Percentiles rank a stretch among this genome's conserved stretches.
phyloP scores from a whole-genome alignment of 2,113 vertebrate genomes.

The Rhagologus leucostigma region DNA sequence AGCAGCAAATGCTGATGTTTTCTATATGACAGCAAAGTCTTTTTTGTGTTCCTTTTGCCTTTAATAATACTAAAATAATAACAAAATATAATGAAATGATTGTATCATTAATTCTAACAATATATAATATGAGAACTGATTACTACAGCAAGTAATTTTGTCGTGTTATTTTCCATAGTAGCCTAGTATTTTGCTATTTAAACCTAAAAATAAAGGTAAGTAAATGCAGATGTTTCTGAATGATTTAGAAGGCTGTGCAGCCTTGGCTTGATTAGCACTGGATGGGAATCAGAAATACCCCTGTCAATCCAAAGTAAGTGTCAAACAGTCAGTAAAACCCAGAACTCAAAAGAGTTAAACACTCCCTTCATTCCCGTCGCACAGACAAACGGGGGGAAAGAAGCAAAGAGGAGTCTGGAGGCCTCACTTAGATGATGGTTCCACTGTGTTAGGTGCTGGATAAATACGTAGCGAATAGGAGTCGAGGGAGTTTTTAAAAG shows the following conservation, averaged over 20 bases:
- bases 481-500: too few species aligned
- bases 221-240: background rate
- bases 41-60: background rate
- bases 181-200: background rate
- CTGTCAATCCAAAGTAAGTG: background rate
- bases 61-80: background rate
- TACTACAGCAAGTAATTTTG: background rate
- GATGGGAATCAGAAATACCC: background rate
- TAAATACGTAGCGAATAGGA: background rate
- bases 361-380: background rate
- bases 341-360: background rate
- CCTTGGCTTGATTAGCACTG: background rate
- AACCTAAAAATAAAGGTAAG: background rate
- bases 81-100: background rate
- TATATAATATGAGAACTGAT: background rate
- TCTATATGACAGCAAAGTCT: background rate
- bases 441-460: background rate
- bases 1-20: background rate
- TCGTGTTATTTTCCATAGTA: background rate
- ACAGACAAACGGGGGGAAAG: rapidly evolving
- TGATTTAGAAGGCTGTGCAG: background rate
- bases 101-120: background rate
- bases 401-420: background rate
- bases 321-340: background rate
- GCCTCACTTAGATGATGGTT: background rate